A percentile compares a stretch with the other conserved stretches of the same genome.
Conservation (phyloP, 2,888 invertebrate genomes). For the Acanthosepion pharaonis region DNA sequence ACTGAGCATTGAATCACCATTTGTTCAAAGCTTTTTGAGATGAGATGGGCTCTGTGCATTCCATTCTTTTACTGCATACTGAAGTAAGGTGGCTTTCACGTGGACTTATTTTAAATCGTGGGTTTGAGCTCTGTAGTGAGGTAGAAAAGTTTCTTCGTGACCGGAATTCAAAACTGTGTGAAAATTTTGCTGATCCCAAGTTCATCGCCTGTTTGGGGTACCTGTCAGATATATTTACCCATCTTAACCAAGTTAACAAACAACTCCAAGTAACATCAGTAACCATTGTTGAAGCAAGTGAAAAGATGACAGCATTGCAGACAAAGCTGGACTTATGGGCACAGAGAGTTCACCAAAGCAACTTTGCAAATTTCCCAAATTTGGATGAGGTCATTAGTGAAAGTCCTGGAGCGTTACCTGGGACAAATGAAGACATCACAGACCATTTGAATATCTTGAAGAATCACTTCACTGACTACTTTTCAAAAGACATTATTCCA, state of each 20-base stretch:
- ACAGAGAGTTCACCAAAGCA: conserved; percentile 14
- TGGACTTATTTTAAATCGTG: not conserved
- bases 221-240: not conserved
- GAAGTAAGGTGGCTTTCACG: not conserved
- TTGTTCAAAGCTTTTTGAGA: not conserved
- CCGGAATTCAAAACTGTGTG: not conserved
- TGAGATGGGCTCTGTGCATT: conserved; percentile 13
- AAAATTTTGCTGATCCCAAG: not conserved
- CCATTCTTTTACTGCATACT: not conserved
- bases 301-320: conserved; percentile 37
- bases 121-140: not conserved
- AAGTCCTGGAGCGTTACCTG: not conserved
- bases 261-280: not conserved
- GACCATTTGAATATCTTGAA: not conserved
- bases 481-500: not conserved
- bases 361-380: not conserved
- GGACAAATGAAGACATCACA: not conserved
- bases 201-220: too few species aligned
- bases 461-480: conserved; percentile 14
- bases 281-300: conserved; percentile 34
- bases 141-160: not conserved
- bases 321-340: conserved; percentile 24
- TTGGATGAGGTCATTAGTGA: conserved; percentile 23
- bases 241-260: conserved; percentile 33
- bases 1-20: not conserved